Evolutionary conservation across 2,888 invertebrate genomes (phyloP).

Genomic region (Subacronicta megacephala): DNA sequence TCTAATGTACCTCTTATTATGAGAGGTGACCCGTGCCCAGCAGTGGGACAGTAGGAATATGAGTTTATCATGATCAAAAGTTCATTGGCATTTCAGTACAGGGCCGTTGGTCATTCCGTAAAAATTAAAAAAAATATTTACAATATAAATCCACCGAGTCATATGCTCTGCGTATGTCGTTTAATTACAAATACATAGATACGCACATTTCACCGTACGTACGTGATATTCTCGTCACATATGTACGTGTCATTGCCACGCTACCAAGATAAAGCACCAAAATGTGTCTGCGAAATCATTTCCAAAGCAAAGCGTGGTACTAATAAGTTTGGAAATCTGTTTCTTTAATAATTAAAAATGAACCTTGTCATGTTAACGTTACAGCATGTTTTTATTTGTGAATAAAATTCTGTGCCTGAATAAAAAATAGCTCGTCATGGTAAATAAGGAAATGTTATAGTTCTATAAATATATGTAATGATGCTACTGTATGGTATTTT

Average conservation of each 20-base stretch:
- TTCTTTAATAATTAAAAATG: constrained; percentile 13
- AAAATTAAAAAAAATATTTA: constrained; percentile 27
- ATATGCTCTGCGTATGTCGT: constrained; percentile 7
- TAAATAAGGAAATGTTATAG: constrained; percentile 57
- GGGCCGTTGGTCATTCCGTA: constrained; percentile 34
- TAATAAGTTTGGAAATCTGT: constrained; percentile 39
- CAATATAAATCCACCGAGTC: constrained; percentile 8
- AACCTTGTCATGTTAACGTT: constrained; percentile 26
- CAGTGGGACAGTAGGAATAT: too few relatives aligned
- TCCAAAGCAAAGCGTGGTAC: constrained; percentile 18
- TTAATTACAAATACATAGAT: constrained; percentile 31
- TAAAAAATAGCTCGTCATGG: constrained; percentile 54
- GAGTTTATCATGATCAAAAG: too few relatives aligned
- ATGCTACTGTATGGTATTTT: constrained; percentile 41
- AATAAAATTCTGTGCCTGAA: constrained; percentile 39
- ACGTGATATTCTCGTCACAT: constrained; percentile 28
- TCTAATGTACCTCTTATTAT: too few relatives aligned
- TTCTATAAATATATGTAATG: constrained; percentile 48
- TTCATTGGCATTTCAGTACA: background rate
- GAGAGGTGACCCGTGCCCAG: too few relatives aligned
- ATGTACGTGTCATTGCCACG: constrained; percentile 35
- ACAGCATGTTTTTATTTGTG: constrained; percentile 28
- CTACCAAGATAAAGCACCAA: constrained; percentile 21
- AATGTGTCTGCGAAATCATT: constrained; percentile 33
- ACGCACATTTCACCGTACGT: constrained; percentile 18